A percentile compares a stretch with the other conserved stretches of the same genome.
phyloP scores from a whole-genome alignment of 2,888 invertebrate species.

The Arge pagana region DNA sequence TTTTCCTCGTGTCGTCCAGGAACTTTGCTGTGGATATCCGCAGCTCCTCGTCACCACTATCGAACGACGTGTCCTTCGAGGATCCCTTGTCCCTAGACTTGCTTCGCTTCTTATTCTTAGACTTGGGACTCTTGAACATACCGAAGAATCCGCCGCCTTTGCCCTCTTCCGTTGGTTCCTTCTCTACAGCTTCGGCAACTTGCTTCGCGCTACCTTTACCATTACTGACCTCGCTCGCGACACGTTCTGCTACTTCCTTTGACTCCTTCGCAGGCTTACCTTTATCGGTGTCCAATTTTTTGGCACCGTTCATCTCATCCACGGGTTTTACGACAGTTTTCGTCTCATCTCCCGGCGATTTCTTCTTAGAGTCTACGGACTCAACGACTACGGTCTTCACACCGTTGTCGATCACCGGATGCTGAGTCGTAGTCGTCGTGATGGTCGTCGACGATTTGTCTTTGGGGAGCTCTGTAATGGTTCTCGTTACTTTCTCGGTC shows the following conservation, averaged over 20 bases:
- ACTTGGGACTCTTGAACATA: conserved; percentile 50
- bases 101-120: conserved; percentile 42
- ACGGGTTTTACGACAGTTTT: conserved; percentile 25
- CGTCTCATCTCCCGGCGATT: conserved; percentile 33
- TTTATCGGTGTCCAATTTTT: conserved; percentile 32
- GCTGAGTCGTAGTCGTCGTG: conserved; percentile 19
- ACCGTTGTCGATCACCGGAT: background rate
- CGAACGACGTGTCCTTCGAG: conserved; percentile 48
- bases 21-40: conserved; percentile 43
- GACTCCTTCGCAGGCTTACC: conserved; percentile 30
- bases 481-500: background rate
- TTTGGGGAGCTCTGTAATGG: conserved; percentile 6
- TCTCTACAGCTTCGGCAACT: conserved; percentile 6
- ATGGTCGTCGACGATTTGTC: no score
- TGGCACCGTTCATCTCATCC: conserved; percentile 29
- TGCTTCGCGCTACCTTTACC: background rate
- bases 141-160: conserved; percentile 45
- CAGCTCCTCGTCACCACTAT: conserved; percentile 49
- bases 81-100: conserved; percentile 44
- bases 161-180: conserved; percentile 28
- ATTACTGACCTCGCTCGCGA: conserved; percentile 13
- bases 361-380: conserved; percentile 24
- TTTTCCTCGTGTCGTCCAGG: conserved; percentile 44
- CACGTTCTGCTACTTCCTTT: conserved; percentile 28
- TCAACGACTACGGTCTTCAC: background rate